Evolutionary conservation across 2,113 vertebrate species (phyloP), one percentile per base, ranked within the genome.

Genomic region (Macrotus californicus): DNA sequence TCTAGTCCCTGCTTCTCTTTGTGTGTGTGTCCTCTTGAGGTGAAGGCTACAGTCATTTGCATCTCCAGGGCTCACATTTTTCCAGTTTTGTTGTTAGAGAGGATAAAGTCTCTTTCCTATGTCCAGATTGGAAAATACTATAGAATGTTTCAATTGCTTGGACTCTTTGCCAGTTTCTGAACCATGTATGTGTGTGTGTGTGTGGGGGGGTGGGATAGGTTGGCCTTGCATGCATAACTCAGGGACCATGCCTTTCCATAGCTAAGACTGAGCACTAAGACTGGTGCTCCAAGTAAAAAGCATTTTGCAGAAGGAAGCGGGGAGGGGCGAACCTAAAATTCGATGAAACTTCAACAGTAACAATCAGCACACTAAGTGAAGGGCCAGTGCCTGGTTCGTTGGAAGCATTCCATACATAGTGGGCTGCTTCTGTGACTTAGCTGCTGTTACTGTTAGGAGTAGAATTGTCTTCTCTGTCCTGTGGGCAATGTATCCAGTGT

Each of bases 41-140:
- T 48, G 54, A 91, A 72, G 36, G 6, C 18, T 69, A 7, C 0
- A 46, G 3, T 56, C 7, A 11, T 50, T 70, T 41, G 1, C 13
- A n/a, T 52, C 8, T 34, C 7, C 22, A 80, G 26, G 34, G 43
- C 2, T 83, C 16, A 21, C 1, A 16, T 29, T 67, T 91, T 73
- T 81, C 29, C 0, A 81, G 31, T 41, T 93, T 87, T 43, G 31
- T n/a, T 92, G 8, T 75, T 64, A 64, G 16, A 79, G 4, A 85
- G 31, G 21, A n/a, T 83, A 19, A 59, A 64, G 34, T 26, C 6
- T 41, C 8, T 24, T 93, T 89, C 34, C 52, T 16, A 31, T 61
- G 24, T 59, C 64, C 34, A 92, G 56, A 70, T 14, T 75, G 15
- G 72, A 79, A 96, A 84, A 43, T 21, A 89, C 29, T 46, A 66